Evolutionary conservation across 1,140 invertebrate genomes (phyloP).

Genomic region (Proales similis): DNA sequence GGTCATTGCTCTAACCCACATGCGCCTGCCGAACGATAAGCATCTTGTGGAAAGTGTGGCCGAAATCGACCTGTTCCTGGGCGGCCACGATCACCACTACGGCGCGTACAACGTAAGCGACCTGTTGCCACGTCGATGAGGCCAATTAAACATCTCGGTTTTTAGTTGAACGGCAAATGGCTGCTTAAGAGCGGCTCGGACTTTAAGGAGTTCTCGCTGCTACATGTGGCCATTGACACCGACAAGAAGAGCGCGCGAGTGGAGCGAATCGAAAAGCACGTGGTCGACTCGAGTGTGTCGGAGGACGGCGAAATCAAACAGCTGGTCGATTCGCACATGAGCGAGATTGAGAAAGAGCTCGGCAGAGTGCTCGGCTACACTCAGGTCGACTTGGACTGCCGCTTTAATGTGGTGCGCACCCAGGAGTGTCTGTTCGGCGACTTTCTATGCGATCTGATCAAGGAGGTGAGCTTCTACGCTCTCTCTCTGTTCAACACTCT

Average conservation of each 20-base stretch:
- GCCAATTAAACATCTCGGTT: neutral
- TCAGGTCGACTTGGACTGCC: slow-evolving; percentile 70
- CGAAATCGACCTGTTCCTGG: slow-evolving; percentile 62
- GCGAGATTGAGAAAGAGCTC: slow-evolving; percentile 67
- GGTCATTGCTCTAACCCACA: slow-evolving; percentile 81
- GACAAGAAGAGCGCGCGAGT: neutral
- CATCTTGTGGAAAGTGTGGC: slow-evolving; percentile 67
- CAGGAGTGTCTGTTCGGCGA: slow-evolving; percentile 65
- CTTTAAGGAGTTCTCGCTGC: slow-evolving; percentile 19
- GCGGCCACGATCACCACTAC: slow-evolving; percentile 53
- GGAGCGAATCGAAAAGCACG: slow-evolving; percentile 26
- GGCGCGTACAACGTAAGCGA: slow-evolving; percentile 43
- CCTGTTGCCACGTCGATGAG: neutral
- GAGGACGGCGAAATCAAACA: slow-evolving; percentile 11
- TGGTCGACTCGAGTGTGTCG: slow-evolving; percentile 1
- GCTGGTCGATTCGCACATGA: slow-evolving; percentile 19
- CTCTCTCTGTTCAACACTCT: no score
- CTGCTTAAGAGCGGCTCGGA: slow-evolving; percentile 17
- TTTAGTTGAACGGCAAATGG: slow-evolving; percentile 24
- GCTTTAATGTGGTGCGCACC: slow-evolving; percentile 69
- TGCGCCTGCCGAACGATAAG: slow-evolving; percentile 78
- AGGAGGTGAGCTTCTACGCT: neutral
- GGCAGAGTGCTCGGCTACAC: slow-evolving; percentile 72
- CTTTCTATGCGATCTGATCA: neutral
- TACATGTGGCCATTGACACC: slow-evolving; percentile 3